Percentiles rank a stretch among this genome's conserved stretches.
These are phyloP conservation scores for Notiomystis cincta DNA, from an alignment of 2,113 vertebrate species.

Conservation along the genomic window DNA sequence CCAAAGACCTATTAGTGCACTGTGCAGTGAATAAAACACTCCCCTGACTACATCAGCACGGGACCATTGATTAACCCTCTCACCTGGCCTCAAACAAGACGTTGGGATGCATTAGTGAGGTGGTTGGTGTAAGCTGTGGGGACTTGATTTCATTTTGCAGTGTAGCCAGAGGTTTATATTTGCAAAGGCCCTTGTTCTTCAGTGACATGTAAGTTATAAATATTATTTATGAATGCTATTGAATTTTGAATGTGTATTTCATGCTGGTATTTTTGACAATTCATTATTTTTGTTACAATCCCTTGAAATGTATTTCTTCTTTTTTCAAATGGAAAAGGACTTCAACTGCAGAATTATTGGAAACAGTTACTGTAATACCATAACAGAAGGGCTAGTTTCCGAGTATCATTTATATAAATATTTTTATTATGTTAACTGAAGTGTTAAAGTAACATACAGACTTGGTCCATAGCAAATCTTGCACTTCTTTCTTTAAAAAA, in stretches of 20 bases:
- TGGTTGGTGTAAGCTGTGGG: not conserved
- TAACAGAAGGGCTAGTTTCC: not conserved
- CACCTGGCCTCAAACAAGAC: not conserved
- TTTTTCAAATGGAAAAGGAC: not conserved
- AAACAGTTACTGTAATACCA: not conserved
- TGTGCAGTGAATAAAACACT: not conserved
- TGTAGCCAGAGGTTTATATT: not conserved
- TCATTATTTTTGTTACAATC: not conserved
- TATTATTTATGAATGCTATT: not conserved
- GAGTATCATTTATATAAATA: not conserved
- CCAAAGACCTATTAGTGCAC: not conserved
- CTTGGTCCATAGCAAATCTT: not conserved
- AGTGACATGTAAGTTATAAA: not conserved
- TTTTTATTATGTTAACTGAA: not conserved
- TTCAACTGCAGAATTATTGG: not conserved
- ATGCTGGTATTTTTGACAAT: not conserved
- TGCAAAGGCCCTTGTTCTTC: not conserved
- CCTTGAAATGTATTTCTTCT: not conserved
- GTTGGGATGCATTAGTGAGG: not conserved
- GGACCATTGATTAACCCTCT: not conserved
- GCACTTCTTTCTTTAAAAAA: not conserved
- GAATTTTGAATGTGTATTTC: not conserved
- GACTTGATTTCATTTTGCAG: not conserved
- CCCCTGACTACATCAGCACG: not conserved
- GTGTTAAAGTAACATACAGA: not conserved